Evolutionary conservation across 2,797 vertebrate species (phyloP), one percentile per base, ranked within the genome.

Genomic region (Ciconia nigra): DNA sequence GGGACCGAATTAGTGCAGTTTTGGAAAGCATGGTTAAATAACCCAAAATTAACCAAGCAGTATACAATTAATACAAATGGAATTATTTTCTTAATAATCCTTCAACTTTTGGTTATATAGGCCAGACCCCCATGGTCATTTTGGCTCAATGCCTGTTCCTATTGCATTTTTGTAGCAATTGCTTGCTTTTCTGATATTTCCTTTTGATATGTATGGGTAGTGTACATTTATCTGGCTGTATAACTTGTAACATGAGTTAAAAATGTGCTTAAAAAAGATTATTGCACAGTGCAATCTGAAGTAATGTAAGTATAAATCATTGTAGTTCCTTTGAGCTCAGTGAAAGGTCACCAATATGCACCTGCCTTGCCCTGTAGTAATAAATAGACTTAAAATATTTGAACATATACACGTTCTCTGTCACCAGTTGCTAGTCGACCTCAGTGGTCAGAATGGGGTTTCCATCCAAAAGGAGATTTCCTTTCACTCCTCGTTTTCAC

Each of bases 1-100:
- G 87, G 69, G 83, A 91, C 61, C 28, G 83, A 84, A 74, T 93
- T 63, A 78, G 61, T 25, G 65, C 42, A 70, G 80, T 84, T 92
- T 80, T 92, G 57, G 80, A 71, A 96, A 96, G 63, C 67, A 55
- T n/a, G 79, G 42, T 91, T 97, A 69, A 97, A 92, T 91, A 92
- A 90, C 93, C 85, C 37, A 17, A 79, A 92, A 81, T 79, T 78
- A 96, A 90, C 72, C 77, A 90, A 74, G 66, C 61, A 41, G 72
- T 19, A 59, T 55, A 42, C 69, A 62, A 83, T 91, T 89, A 78
- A 55, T 83, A 59, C 62, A 81, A 78, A 73, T 35, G 55, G 93
- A 85, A 69, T 58, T 37, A 5, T 79, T 83, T 94, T 94, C 87
- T 96, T 87, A 81, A 82, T 94, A 67, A 47, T 67, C 44, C 58